These are phyloP conservation scores for Sesia apiformis DNA, from an alignment of 2,888 invertebrate species.

Conservation along the genomic window DNA sequence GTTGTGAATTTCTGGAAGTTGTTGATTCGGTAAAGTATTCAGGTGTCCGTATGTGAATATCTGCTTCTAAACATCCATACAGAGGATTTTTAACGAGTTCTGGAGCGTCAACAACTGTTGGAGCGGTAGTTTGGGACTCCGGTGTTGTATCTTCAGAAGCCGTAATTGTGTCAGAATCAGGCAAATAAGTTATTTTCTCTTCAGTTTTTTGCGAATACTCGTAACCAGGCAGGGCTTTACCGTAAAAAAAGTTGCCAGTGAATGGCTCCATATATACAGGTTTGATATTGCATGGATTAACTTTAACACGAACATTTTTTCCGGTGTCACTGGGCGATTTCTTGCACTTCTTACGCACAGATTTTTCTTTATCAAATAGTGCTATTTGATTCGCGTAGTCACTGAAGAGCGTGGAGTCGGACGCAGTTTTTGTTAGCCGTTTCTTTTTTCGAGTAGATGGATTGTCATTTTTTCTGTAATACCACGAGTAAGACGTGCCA, in stretches of 20 bases:
- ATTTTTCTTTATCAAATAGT: slow-evolving; percentile 54
- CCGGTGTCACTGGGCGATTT: slow-evolving; percentile 57
- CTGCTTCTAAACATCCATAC: slow-evolving; percentile 50
- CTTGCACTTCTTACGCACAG: slow-evolving; percentile 43
- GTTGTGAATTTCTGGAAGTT: slow-evolving; percentile 50
- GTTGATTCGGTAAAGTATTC: slow-evolving; percentile 40
- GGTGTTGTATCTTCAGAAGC: slow-evolving; percentile 52
- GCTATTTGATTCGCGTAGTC: slow-evolving; percentile 67
- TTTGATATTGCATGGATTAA: slow-evolving; percentile 44
- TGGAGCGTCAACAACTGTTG: slow-evolving; percentile 50
- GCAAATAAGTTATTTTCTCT: slow-evolving; percentile 56
- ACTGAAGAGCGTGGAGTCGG: slow-evolving; percentile 68
- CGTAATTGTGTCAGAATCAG: slow-evolving; percentile 59
- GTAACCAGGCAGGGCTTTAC: slow-evolving; percentile 56
- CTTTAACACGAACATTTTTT: slow-evolving; percentile 51
- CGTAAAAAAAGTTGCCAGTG: slow-evolving; percentile 66
- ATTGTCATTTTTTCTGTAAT: slow-evolving; percentile 61
- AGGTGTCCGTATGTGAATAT: slow-evolving; percentile 36
- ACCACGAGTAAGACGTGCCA: slow-evolving; percentile 70
- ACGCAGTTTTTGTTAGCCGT: slow-evolving; percentile 47
- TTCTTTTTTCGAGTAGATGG: slow-evolving; percentile 43
- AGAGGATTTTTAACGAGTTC: slow-evolving; percentile 59
- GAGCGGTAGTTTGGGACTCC: slow-evolving; percentile 43
- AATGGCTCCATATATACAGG: slow-evolving; percentile 62
- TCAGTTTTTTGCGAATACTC: slow-evolving; percentile 48